Conservation (phyloP, 2,113 vertebrate genomes). For the Noturus placidus region DNA sequence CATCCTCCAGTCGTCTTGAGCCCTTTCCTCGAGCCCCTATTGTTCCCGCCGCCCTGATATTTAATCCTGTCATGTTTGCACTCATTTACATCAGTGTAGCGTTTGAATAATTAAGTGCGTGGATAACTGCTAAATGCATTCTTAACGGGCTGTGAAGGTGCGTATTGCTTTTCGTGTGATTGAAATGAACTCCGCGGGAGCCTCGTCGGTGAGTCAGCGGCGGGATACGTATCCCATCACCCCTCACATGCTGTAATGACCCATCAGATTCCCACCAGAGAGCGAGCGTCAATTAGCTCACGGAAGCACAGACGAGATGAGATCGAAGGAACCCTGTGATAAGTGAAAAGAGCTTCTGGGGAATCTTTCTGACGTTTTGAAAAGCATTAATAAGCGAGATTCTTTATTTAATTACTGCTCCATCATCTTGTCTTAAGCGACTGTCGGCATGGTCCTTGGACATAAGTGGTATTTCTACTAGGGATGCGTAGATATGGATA, state of each 20-base stretch:
- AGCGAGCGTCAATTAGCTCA: conserved; percentile 87
- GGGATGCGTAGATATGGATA: background rate
- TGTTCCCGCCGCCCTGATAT: conserved; percentile 40
- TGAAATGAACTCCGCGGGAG: conserved; percentile 88
- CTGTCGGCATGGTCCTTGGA: background rate
- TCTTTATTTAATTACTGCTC: conserved; percentile 66
- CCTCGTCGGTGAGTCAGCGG: conserved; percentile 79
- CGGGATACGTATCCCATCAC: conserved; percentile 83
- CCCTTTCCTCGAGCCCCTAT: conserved; percentile 36
- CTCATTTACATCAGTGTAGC: conserved; percentile 53
- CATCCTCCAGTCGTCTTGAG: conserved; percentile 40
- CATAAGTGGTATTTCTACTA: background rate
- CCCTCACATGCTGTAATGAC: conserved; percentile 82
- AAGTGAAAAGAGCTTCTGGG: conserved; percentile 84
- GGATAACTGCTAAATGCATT: conserved; percentile 74
- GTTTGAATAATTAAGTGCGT: conserved; percentile 60
- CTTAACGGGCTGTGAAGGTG: conserved; percentile 81
- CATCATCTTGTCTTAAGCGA: conserved; percentile 25
- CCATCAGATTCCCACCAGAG: conserved; percentile 89
- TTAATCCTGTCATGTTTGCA: conserved; percentile 51
- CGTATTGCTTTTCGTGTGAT: conserved; percentile 86
- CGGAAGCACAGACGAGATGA: conserved; percentile 89
- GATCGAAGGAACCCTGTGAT: conserved; percentile 86
- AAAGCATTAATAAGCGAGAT: conserved; percentile 85
- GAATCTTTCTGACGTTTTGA: conserved; percentile 96